Evolutionary conservation across 30 jellyfish, hydroid and myxozoan species (phyloP).

Genomic region (Chrysaora quinquecirrha): DNA sequence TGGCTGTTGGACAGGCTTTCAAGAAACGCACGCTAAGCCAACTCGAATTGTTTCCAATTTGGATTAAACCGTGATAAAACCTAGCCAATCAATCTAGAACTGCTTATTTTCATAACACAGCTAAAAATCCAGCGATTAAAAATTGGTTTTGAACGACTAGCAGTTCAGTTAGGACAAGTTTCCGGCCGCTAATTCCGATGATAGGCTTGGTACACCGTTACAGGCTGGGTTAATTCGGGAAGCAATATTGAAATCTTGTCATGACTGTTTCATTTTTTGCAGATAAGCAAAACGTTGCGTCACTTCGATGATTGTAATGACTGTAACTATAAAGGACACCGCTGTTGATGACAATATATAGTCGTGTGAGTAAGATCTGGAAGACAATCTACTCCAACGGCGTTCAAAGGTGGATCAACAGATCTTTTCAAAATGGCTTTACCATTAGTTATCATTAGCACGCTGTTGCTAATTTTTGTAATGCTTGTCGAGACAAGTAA

Average conservation of each 20-base stretch:
- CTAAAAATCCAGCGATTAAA: not conserved
- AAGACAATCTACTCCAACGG: not conserved
- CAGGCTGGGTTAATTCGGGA: not conserved
- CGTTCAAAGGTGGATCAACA: too few relatives aligned
- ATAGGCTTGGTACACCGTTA: not conserved
- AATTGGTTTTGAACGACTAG: not conserved
- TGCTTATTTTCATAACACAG: constrained; percentile 4
- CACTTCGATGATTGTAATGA: not conserved
- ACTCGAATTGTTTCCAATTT: constrained; percentile 20
- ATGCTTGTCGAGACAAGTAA: constrained; percentile 26
- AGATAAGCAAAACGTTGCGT: not conserved
- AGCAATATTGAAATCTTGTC: too few relatives aligned
- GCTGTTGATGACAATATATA: not conserved
- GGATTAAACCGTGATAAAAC: constrained; percentile 25
- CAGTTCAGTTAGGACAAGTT: not conserved
- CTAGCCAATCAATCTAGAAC: constrained; percentile 11
- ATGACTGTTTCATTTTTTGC: too few relatives aligned
- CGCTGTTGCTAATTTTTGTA: constrained; percentile 25
- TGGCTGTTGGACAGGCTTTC: not conserved
- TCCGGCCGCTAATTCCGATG: not conserved
- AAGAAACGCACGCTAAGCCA: constrained; percentile 16
- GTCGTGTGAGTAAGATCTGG: not conserved
- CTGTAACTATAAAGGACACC: not conserved
- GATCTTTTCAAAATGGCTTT: constrained; percentile 32
- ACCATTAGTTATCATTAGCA: not conserved